phyloP scores from a whole-genome alignment of 2,113 vertebrate species.

The Deroptyus accipitrinus region DNA sequence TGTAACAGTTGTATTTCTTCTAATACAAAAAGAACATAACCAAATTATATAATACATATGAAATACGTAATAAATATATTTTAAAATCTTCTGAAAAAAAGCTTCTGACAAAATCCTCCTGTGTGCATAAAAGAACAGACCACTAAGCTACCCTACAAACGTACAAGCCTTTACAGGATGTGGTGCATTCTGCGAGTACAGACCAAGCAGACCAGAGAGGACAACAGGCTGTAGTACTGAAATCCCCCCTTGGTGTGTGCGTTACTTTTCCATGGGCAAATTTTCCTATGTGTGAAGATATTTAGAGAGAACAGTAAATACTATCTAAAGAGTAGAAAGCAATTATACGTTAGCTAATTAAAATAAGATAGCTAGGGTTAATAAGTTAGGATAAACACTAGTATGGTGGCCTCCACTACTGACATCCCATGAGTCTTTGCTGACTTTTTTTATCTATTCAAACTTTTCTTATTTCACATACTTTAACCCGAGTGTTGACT shows the following conservation, averaged over 20 bases:
- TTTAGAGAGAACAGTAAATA: neutral
- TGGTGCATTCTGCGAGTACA: neutral
- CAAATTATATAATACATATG: neutral
- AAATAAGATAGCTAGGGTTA: neutral
- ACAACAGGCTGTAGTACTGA: neutral
- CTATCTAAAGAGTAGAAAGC: neutral
- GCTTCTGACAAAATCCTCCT: neutral
- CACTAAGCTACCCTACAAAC: neutral
- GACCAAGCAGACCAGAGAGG: neutral
- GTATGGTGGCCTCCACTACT: neutral
- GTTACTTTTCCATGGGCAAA: neutral
- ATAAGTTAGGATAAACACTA: neutral
- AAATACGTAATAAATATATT: neutral
- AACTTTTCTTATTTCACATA: neutral
- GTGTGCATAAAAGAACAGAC: neutral
- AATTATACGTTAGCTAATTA: neutral
- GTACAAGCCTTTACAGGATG: neutral
- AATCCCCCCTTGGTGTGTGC: fast-evolving
- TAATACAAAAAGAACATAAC: neutral
- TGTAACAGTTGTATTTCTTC: neutral
- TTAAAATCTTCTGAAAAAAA: neutral
- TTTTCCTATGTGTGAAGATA: neutral
- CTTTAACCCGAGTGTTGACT: neutral
- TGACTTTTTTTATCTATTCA: neutral
- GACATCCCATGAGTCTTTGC: neutral